Base-by-base conservation (phyloP, 2,888 invertebrate genomes). In the Lacanobia oleracea region DNA sequence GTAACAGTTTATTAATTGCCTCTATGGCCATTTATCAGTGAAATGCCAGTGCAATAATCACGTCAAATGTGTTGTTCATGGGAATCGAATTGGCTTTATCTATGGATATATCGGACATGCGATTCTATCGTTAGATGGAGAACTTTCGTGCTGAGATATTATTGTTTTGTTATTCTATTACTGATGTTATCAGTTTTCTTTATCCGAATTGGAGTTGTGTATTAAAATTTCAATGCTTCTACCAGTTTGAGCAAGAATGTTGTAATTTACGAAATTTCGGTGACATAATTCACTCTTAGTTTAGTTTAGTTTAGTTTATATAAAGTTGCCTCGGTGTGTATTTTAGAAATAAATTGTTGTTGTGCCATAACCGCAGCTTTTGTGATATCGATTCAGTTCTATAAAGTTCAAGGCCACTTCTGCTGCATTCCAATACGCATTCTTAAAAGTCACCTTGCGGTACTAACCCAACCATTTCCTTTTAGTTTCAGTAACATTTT, bases 371-470 rank as follows among this genome's bases (percentile, higher is more conserved):
- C 16, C 40, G 37, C 21, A 72, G 67, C 16, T 64, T 77, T 62
- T 23, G 50, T 56, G 48, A 68, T 77, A 77, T 72, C 67, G 77
- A 76, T 80, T 62, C 40, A 68, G 43, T 54, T 45, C 7, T 71
- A 53, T 16, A 18, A 65, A 75, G 81, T 76, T 68, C 81, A 80
- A 60, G 79, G 79, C 3, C 77, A 56, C 33, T 56, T 18, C 45
- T 66, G 51, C 79, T 81, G 79, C 81, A 79, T 80, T 72, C 65
- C 66, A 67, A 80, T 76, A 62, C 77, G 72, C 81, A 79, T 71
- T 80, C 62, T 72, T 53, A 53, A 53, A 72, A 68, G 43, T 56
- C 21, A 63, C 59, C 43, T 76, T 45, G 57, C 2, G n/a, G 37
- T 48, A 21, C 5, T 12, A 12, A 48, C 40, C 1, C 14, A 21